Evolutionary conservation across 2,113 vertebrate species (phyloP), one percentile per base, ranked within the genome.

Genomic region (Suricata suricatta): DNA sequence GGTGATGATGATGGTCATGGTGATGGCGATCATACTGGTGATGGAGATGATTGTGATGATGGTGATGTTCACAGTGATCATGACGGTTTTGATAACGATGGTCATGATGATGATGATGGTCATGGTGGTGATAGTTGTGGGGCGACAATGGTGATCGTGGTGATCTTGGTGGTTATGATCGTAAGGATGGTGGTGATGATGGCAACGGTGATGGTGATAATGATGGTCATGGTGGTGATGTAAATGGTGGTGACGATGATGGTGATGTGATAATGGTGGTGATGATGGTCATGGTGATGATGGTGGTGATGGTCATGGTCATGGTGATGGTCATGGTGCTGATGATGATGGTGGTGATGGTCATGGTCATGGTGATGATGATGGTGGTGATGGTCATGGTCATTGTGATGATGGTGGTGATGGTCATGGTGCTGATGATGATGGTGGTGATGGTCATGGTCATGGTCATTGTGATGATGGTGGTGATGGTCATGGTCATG

Each of bases 231-330:
- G 41, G 41, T 5, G 41, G 6, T 41, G 41, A 41, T 41, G 41
- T 41, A 41, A 41, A 41, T 41, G 38, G n/a, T n/a, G n/a, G n/a
- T n/a, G 38, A 41, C 38, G 4, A 41, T 41, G 38, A 41, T 41
- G 38, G 38, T 41, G 38, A 41, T 41, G 38, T 41, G 38, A 41
- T 41, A 41, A 41, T 81, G 19, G 0, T 82, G n/a, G 0, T 82
- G 21, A 0, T 57, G 23, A 0, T 35, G 13, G 0, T 12, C 5
- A 0, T 29, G 4, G 0, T 29, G 9, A 1, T 82, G 23, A 0
- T 44, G 33, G 0, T 86, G 44, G 0, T 13, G 23, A 0, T 23
- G 35, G 1, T n/a, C n/a, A n/a, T 15, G 29, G 0, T 60, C 27
- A 3, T 6, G 7, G 0, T 15, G 35, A 2, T 2, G 29, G 2